Evolutionary conservation across 2,113 vertebrate species (phyloP), one percentile per base, ranked within the genome.

Genomic region (Crotalus helleri): DNA sequence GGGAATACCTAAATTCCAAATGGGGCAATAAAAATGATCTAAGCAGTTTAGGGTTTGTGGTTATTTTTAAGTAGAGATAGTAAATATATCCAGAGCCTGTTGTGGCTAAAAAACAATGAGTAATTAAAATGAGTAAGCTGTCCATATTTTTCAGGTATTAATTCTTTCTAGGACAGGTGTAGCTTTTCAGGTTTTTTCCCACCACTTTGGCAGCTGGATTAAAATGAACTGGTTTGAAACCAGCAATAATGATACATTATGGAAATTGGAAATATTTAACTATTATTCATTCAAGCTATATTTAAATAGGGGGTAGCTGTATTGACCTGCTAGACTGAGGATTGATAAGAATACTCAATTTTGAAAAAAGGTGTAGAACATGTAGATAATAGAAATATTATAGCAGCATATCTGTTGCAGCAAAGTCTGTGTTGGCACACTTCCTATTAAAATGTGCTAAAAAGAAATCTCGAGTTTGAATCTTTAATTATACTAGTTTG

Each of bases 101-200:
- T 93, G 88, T 95, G 81, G 93, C 91, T 95, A 96, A 93, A 94
- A 91, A 91, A 49, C n/a, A 89, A 93, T 95, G 94, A 93, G 85
- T 94, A 87, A 96, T 90, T 95, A 91, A 96, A 95, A 92, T 96
- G 91, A 94, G 94, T 96, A 96, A 96, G 95, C 95, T 97, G 95
- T 96, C 96, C 90, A 95, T 90, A 61, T 89, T 94, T 95, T 97
- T 97, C 95, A 95, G 94, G 94, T 96, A 85, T 97, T 96, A 93
- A 95, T 96, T 95, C 94, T 97, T 97, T 97, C 95, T 96, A 97
- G 44, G 57, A 95, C 93, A 95, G 90, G 94, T 92, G 90, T 97
- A 96, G 74, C 97, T 97, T 55, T 53, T 64, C 94, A 96, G 95
- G 93, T 96, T 91, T 96, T 92, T 95, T 91, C 95, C 6, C 94